Conservation (phyloP, 2,797 vertebrate genomes). For the Falco novaeseelandiae region DNA sequence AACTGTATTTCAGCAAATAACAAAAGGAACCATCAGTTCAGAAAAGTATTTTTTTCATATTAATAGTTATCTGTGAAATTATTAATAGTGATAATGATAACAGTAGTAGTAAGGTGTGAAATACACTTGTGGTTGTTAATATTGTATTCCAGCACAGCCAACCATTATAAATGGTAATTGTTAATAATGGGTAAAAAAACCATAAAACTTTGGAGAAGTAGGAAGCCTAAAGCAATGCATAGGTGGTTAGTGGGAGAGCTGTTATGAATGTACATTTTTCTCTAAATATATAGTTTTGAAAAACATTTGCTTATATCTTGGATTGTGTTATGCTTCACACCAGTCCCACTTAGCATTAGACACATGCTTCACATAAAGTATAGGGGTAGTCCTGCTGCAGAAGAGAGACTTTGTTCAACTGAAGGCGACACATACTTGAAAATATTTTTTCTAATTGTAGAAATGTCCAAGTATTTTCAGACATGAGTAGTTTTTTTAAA, state of each 20-base stretch:
- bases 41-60: not conserved
- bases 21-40: not conserved
- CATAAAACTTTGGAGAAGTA: not conserved
- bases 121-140: not conserved
- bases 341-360: not conserved
- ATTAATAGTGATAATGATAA: not conserved
- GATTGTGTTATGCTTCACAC: not conserved
- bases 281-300: not conserved
- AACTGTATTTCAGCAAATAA: not conserved
- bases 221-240: not conserved
- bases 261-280: not conserved
- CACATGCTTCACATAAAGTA: not conserved
- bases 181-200: not conserved
- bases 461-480: not conserved
- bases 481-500: not conserved
- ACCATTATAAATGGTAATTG: not conserved
- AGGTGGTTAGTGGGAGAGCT: not conserved
- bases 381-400: not conserved
- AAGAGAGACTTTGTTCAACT: not conserved
- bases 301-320: not conserved
- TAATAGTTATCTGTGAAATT: not conserved
- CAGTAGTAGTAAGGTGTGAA: not conserved
- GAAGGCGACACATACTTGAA: not conserved
- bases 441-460: not conserved
- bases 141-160: not conserved